Conservation (phyloP, 2,113 vertebrate genomes). For the Atlantisia rogersi region DNA sequence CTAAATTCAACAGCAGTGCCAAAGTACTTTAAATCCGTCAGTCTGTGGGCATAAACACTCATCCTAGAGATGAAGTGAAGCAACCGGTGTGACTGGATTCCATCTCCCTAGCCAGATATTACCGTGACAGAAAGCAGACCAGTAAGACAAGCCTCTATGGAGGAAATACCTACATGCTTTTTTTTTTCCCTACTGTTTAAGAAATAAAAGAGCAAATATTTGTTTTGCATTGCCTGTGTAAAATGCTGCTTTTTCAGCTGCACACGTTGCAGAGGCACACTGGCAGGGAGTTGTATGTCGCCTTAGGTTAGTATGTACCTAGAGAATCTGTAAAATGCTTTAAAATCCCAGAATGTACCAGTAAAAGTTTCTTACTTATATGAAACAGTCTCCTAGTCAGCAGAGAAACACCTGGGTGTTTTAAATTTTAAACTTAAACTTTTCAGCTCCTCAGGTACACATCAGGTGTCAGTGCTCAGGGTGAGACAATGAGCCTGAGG, state of each 20-base stretch:
- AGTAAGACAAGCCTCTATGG: neutral
- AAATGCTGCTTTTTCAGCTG: neutral
- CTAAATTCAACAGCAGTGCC: neutral
- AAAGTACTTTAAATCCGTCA: rapidly evolving
- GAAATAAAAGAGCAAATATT: neutral
- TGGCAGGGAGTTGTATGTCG: neutral
- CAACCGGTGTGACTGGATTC: neutral
- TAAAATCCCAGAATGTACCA: neutral
- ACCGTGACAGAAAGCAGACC: neutral
- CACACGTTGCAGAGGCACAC: neutral
- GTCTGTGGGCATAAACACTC: neutral
- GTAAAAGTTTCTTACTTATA: neutral
- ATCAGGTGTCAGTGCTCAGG: neutral
- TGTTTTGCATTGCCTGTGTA: neutral
- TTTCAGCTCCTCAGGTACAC: neutral
- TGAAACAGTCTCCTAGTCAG: neutral
- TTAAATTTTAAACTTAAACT: too few relatives aligned
- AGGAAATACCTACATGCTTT: neutral
- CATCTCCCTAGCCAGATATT: neutral
- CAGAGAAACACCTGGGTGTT: neutral
- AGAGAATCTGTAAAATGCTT: neutral
- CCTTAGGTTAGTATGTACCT: neutral
- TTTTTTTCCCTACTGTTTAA: neutral
- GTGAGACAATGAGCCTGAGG: rapidly evolving
- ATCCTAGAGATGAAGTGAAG: neutral